Conservation (phyloP, 2,113 vertebrate genomes). For the Anhinga rufa region DNA sequence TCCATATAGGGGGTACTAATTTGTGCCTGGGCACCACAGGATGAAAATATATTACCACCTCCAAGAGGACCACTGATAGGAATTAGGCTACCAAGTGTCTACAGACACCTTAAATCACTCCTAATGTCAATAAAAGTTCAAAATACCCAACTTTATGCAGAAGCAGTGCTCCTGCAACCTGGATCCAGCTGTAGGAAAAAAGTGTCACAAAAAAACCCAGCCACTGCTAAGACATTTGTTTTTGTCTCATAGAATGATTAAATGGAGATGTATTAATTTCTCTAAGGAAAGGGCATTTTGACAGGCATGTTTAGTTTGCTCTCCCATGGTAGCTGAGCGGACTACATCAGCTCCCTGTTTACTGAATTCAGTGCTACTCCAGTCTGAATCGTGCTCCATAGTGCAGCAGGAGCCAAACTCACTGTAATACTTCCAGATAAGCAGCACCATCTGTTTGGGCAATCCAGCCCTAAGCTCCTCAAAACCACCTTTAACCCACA, state of each 20-base stretch:
- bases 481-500: background rate
- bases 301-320: background rate
- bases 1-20: background rate
- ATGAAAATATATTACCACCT: background rate
- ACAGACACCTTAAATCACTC: background rate
- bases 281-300: background rate
- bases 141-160: background rate
- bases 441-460: background rate
- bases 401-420: background rate
- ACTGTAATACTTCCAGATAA: background rate
- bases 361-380: background rate
- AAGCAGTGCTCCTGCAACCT: background rate
- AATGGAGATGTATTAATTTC: background rate
- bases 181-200: background rate
- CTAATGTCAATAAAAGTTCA: background rate
- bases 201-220: background rate
- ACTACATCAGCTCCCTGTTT: background rate
- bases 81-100: background rate
- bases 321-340: background rate
- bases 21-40: background rate
- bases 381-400: background rate
- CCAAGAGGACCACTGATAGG: background rate
- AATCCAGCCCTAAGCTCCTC: background rate
- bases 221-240: background rate
- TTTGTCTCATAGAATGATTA: background rate